phyloP scores from a whole-genome alignment of 2,797 vertebrate species.

The Coreius guichenoti region DNA sequence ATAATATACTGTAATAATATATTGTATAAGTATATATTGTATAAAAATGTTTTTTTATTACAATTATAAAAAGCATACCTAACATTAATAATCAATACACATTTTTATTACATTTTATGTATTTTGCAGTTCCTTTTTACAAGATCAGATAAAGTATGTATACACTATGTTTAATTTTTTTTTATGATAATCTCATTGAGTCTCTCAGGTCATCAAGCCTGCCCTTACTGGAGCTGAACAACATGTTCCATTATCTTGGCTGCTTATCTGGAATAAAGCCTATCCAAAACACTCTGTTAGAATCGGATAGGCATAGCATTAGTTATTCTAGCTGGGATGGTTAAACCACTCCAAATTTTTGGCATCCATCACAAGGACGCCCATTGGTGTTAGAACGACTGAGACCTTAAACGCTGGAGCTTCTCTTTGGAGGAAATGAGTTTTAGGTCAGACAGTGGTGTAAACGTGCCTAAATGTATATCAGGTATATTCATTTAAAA shows the following conservation, averaged over 20 bases:
- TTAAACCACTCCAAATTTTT: constrained; percentile 49
- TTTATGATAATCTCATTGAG: not conserved
- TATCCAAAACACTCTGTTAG: constrained; percentile 36
- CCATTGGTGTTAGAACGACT: constrained; percentile 17
- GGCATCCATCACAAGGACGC: constrained; percentile 28
- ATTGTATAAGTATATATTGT: too few species aligned
- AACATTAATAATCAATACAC: not conserved
- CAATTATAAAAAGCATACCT: not conserved
- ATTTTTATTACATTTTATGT: not conserved
- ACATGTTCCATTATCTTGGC: constrained; percentile 40
- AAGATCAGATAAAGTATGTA: not conserved
- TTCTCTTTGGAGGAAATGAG: constrained; percentile 18
- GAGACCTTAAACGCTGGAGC: not conserved
- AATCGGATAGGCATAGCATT: constrained; percentile 13
- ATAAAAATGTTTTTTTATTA: too few species aligned
- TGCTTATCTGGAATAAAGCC: constrained; percentile 31
- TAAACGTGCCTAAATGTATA: constrained; percentile 33
- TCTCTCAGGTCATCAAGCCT: not conserved
- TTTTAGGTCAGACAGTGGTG: not conserved
- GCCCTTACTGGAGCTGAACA: constrained; percentile 2
- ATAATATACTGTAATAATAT: too few species aligned
- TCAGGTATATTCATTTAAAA: constrained; percentile 2
- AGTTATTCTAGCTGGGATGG: constrained; percentile 32
- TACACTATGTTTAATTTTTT: not conserved
- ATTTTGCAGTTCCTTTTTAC: not conserved